Evolutionary conservation across 2,888 invertebrate species (phyloP).

Genomic region (Mythimna vitellina): DNA sequence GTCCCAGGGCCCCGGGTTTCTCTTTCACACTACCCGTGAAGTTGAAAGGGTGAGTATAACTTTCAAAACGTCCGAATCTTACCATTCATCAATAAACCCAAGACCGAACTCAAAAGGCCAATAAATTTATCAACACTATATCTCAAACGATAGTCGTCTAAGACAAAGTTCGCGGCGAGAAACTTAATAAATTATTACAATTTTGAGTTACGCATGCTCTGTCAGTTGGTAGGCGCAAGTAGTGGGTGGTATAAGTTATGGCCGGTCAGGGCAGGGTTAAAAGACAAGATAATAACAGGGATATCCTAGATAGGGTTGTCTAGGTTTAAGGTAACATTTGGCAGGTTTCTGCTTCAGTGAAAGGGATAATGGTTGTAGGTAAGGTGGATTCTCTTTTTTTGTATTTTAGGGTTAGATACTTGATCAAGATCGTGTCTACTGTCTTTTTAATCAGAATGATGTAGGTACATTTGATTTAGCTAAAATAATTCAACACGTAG

Average conservation of each 20-base stretch:
- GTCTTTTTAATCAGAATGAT: conserved; percentile 6
- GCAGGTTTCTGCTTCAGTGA: conserved; percentile 49
- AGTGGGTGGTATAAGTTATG: conserved; percentile 65
- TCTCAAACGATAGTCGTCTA: conserved; percentile 50
- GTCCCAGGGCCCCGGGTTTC: no score
- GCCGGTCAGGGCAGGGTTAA: conserved; percentile 66
- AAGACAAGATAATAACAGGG: conserved; percentile 69
- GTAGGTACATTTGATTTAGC: neutral
- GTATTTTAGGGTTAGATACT: conserved; percentile 6
- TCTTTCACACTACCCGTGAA: no score
- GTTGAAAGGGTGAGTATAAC: neutral
- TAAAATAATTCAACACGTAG: neutral
- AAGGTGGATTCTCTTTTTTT: conserved; percentile 22
- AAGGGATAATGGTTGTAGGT: conserved; percentile 54
- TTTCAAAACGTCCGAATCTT: neutral
- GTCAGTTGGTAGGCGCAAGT: conserved; percentile 50
- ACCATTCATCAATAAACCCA: conserved; percentile 19
- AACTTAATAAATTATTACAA: conserved; percentile 68
- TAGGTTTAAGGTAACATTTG: conserved; percentile 36
- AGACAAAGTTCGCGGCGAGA: conserved; percentile 49
- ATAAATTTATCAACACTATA: conserved; percentile 57
- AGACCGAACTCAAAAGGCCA: conserved; percentile 21
- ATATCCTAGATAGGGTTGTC: conserved; percentile 48
- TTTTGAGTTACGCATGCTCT: conserved; percentile 65
- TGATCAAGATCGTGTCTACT: conserved; percentile 10